A percentile compares a stretch with the other conserved stretches of the same genome.
These are phyloP conservation scores for Phaedon cochleariae DNA, from an alignment of 2,888 invertebrate species.

Conservation along the genomic window DNA sequence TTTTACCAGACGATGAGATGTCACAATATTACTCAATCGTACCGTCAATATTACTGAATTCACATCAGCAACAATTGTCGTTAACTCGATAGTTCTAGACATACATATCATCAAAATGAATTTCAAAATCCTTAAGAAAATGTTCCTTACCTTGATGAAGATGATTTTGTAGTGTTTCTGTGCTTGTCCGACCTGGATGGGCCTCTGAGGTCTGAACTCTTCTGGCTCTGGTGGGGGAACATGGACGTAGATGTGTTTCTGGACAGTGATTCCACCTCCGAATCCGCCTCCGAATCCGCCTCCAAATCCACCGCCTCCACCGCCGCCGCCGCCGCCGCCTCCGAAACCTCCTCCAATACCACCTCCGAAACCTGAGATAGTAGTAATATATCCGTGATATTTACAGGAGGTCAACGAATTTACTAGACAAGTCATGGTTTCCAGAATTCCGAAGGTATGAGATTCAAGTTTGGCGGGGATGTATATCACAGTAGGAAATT, in stretches of 20 bases:
- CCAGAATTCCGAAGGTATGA: too few relatives aligned
- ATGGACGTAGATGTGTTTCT: constrained; percentile 90
- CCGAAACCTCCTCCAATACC: constrained; percentile 47
- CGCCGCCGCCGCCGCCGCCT: constrained; percentile 33
- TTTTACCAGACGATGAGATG: too few relatives aligned
- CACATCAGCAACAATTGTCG: too few relatives aligned
- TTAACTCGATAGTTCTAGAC: too few relatives aligned
- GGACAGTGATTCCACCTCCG: constrained; percentile 72
- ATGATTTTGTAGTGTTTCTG: constrained; percentile 93
- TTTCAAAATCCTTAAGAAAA: too few relatives aligned
- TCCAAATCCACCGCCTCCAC: neutral
- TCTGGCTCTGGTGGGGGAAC: constrained; percentile 90
- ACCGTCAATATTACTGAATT: too few relatives aligned
- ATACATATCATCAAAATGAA: too few relatives aligned
- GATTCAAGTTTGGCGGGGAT: too few relatives aligned
- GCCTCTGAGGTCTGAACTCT: constrained; percentile 72
- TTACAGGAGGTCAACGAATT: too few relatives aligned
- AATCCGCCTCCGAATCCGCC: constrained; percentile 62
- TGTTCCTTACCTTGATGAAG: constrained; percentile 76
- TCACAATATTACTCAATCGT: too few relatives aligned
- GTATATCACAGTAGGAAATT: too few relatives aligned
- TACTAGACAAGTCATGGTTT: too few relatives aligned
- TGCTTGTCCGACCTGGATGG: constrained; percentile 75
- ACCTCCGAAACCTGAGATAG: constrained; percentile 36
- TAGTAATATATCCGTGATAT: neutral